Evolutionary conservation across 2,888 invertebrate genomes (phyloP), one percentile per base, ranked within the genome.

Genomic region (Cephus runcator): DNA sequence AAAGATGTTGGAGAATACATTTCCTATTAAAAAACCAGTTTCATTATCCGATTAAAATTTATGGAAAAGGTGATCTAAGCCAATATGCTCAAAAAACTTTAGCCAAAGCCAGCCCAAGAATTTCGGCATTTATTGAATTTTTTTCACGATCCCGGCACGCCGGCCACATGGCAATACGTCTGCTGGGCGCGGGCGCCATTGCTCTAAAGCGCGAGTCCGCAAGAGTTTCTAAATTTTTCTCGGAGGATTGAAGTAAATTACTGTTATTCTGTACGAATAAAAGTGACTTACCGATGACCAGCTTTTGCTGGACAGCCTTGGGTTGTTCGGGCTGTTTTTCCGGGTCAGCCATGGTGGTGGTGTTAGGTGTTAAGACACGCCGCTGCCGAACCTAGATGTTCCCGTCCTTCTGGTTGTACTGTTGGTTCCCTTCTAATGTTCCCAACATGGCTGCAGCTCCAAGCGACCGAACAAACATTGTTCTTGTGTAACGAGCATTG

Each of bases 341-440:
- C 94, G 97, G 96, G 96, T 98, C 98, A 96, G 97, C 97, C 98
- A 98, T 98, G 96, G 95, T 95, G 95, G 95, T 93, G 94, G 93
- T 94, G 95, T 89, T 91, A 90, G 89, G 89, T 89, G 90, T 90
- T 88, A 90, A 90, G 91, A 90, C 92, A 91, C 91, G 92, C 91
- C 92, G 90, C 91, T 91, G 91, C 92, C 92, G 92, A 91, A 91
- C 92, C 92, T 90, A 89, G 92, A 92, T 92, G 92, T 92, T 92
- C 90, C 92, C 92, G 91, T 92, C 92, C 89, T 91, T 89, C 91
- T 90, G 89, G 89, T 91, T 90, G 91, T 91, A 92, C 92, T 91
- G 92, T 92, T 92, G 90, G 91, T 91, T 91, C 90, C 92, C 92
- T 92, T 92, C 92, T 92, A 89, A 87, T 88, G 88, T 87, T 88